phyloP scores from a whole-genome alignment of 2,113 vertebrate genomes.

The Calyptomena viridis region DNA sequence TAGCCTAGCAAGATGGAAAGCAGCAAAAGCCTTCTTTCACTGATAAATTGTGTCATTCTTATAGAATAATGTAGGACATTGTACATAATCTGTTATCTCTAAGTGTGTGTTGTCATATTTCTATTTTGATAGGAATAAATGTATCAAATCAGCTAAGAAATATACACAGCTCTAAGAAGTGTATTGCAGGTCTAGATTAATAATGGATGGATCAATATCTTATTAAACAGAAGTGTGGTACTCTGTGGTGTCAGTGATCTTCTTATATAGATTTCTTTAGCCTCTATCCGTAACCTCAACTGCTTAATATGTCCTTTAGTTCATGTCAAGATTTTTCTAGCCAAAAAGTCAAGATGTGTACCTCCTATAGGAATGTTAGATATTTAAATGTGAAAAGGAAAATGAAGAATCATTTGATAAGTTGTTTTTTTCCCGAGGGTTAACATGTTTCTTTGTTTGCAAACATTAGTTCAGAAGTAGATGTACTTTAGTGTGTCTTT shows the following conservation, averaged over 20 bases:
- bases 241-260: not conserved
- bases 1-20: not conserved
- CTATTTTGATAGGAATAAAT: not conserved
- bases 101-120: not conserved
- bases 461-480: not conserved
- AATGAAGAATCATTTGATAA: not conserved
- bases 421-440: not conserved
- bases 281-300: not conserved
- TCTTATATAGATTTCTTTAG: not conserved
- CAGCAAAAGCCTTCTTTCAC: not conserved
- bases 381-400: not conserved
- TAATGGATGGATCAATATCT: not conserved
- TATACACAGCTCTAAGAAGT: not conserved
- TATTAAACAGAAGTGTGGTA: not conserved
- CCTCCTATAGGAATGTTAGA: not conserved
- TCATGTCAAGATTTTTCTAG: not conserved
- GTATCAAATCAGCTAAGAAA: not conserved
- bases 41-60: not conserved
- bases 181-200: not conserved
- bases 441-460: not conserved
- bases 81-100: not conserved
- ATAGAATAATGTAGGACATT: not conserved
- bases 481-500: not conserved
- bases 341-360: fast-evolving
- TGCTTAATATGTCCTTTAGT: not conserved